phyloP scores from a whole-genome alignment of 2,113 vertebrate genomes.

The Microcebus jonahi region DNA sequence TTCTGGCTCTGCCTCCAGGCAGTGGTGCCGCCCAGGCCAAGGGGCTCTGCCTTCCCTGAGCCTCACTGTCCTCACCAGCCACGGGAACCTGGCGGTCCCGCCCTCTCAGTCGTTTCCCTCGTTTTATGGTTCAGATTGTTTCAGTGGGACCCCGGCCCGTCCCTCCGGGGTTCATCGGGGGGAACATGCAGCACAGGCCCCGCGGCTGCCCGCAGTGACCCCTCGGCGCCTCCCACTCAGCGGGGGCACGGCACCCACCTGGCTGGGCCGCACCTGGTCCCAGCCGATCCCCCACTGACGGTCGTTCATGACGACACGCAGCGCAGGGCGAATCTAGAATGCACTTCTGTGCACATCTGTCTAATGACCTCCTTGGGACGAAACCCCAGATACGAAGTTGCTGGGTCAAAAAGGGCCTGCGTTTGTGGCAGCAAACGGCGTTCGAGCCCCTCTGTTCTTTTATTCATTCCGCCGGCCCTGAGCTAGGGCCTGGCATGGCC shows the following conservation, averaged over 20 bases:
- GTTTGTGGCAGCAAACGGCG: no score
- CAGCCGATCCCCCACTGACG: background rate
- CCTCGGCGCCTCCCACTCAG: fast-evolving
- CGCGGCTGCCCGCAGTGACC: background rate
- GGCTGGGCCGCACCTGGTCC: background rate
- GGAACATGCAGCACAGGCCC: background rate
- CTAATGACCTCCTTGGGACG: background rate
- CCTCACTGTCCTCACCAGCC: background rate
- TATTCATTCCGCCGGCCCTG: fast-evolving
- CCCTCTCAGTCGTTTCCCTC: background rate
- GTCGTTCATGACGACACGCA: background rate
- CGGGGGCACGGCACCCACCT: fast-evolving
- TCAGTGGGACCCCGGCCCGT: background rate
- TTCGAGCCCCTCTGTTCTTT: background rate
- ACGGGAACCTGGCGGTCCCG: background rate
- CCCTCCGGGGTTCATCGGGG: background rate
- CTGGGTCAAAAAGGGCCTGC: background rate
- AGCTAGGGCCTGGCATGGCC: fast-evolving
- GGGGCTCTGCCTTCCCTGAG: background rate
- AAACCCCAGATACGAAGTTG: background rate
- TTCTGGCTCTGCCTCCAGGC: background rate
- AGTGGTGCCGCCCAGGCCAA: fast-evolving
- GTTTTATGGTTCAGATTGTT: background rate
- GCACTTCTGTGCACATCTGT: background rate
- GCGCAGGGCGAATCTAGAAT: background rate